Evolutionary conservation across 2,888 invertebrate species (phyloP).

Genomic region (Serrognathus titanus): DNA sequence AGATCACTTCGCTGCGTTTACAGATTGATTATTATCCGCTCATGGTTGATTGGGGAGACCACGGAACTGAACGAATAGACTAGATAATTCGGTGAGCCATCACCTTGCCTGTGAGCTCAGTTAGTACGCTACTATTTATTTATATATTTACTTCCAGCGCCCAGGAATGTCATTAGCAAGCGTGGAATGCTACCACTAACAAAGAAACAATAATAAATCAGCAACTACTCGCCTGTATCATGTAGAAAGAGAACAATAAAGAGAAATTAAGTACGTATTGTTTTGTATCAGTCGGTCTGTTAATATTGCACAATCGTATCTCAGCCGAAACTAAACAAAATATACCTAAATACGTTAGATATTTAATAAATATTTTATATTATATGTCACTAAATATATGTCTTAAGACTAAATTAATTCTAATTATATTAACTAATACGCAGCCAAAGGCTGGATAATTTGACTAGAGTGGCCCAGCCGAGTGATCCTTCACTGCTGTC

Average conservation of each 20-base stretch:
- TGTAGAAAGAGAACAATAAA: not conserved
- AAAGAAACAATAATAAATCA: slow-evolving; percentile 2
- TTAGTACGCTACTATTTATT: slow-evolving; percentile 16
- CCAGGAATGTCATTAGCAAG: slow-evolving; percentile 47
- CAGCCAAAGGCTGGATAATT: slow-evolving; percentile 49
- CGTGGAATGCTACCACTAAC: slow-evolving; percentile 40
- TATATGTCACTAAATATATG: slow-evolving; percentile 43
- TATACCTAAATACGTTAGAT: slow-evolving; percentile 43
- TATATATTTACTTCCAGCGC: slow-evolving; percentile 37
- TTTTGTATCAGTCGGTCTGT: slow-evolving; percentile 47
- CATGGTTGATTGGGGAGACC: slow-evolving; percentile 15
- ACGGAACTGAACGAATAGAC: slow-evolving; percentile 25
- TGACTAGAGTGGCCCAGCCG: slow-evolving; percentile 49
- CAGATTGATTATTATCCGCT: slow-evolving; percentile 33
- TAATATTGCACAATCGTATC: slow-evolving; percentile 50
- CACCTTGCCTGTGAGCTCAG: slow-evolving; percentile 24
- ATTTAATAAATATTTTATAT: slow-evolving; percentile 47
- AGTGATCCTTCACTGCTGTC: slow-evolving; percentile 22
- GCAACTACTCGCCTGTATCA: not conserved
- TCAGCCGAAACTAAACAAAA: slow-evolving; percentile 43
- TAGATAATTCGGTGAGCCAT: slow-evolving; percentile 27
- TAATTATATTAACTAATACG: slow-evolving; percentile 45
- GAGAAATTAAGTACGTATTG: slow-evolving; percentile 31
- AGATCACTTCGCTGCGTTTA: slow-evolving; percentile 69
- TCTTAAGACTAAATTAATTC: slow-evolving; percentile 41